Evolutionary conservation across 1,140 invertebrate genomes (phyloP).

Genomic region (Megalopta genalis): DNA sequence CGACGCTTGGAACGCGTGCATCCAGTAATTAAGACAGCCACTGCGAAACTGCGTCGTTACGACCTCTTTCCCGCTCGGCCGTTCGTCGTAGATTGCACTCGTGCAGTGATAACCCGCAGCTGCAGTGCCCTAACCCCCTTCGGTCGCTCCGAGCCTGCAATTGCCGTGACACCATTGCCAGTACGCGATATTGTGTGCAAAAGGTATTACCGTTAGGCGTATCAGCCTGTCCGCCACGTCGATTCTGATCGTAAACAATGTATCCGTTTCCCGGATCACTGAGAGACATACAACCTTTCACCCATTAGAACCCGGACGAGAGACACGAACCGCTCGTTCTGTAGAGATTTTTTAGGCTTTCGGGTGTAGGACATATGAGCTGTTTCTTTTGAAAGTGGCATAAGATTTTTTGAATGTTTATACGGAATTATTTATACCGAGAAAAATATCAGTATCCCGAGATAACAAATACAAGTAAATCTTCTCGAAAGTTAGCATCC

Average conservation of each 20-base stretch:
- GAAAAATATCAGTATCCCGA: too few relatives aligned
- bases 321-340: too few relatives aligned
- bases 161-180: conserved; percentile 47
- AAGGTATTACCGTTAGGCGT: conserved; percentile 16
- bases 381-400: too few relatives aligned
- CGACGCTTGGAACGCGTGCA: background rate
- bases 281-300: background rate
- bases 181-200: conserved; percentile 33
- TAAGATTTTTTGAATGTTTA: too few relatives aligned
- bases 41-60: conserved; percentile 50
- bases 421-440: too few relatives aligned
- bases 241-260: conserved; percentile 1
- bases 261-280: background rate
- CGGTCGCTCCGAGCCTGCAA: conserved; percentile 37
- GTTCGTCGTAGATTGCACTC: conserved; percentile 55
- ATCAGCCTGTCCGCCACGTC: conserved; percentile 21
- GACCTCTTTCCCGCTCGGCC: conserved; percentile 23
- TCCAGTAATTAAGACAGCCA: conserved; percentile 53
- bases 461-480: too few relatives aligned
- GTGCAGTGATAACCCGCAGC: conserved; percentile 68
- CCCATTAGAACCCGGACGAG: too few relatives aligned
- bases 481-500: too few relatives aligned
- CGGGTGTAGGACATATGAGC: too few relatives aligned
- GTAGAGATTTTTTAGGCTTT: too few relatives aligned
- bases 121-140: conserved; percentile 53